Base-by-base conservation (phyloP, 2,113 vertebrate genomes). In the Aegithalos caudatus region DNA sequence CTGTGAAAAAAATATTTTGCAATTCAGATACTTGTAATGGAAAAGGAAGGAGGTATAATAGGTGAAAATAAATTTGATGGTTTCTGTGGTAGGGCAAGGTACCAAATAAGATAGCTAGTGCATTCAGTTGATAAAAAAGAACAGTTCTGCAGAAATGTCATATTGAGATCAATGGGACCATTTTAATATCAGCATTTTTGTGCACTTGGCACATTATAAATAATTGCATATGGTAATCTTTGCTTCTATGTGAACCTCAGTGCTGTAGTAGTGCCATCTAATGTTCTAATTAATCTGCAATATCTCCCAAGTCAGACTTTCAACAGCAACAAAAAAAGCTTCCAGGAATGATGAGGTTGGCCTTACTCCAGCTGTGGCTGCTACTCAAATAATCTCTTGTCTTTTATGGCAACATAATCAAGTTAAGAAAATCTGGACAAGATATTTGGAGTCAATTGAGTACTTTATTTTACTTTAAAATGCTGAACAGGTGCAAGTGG, bases 401-500 rank as follows among this genome's bases (percentile, higher is more conserved):
- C 58, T 86, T 97, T 94, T 88, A 91, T 71, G 57, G 83, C 64
- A 72, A 80, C 28, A 47, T 87, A 94, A 97, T 97, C 78, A 70
- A 90, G 86, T 91, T 82, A 94, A 94, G 88, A 95, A 95, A 96
- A 97, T 91, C 90, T 94, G 94, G 92, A 96, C 94, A 93, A 96
- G 94, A 93, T 95, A 97, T 94, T 95, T 84, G 61, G 81, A 97
- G 88, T 86, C 88, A 94, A 80, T 94, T 70, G 81, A 96, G 82
- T 58, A 70, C 48, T 84, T 65, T 76, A 61, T 97, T 94, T 95
- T 81, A 82, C 56, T 95, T 96, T 71, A 94, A 97, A 97, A 95
- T 93, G 81, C 73, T 94, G 96, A 97, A 88, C 95, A 97, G 97
- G 97, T 97, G 95, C 96, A 92, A 96, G 50, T 45, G 87, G 88